Percentiles rank a stretch among this genome's conserved stretches.
Conservation (phyloP, 1,140 invertebrate species). For the Ceratina calcarata region DNA sequence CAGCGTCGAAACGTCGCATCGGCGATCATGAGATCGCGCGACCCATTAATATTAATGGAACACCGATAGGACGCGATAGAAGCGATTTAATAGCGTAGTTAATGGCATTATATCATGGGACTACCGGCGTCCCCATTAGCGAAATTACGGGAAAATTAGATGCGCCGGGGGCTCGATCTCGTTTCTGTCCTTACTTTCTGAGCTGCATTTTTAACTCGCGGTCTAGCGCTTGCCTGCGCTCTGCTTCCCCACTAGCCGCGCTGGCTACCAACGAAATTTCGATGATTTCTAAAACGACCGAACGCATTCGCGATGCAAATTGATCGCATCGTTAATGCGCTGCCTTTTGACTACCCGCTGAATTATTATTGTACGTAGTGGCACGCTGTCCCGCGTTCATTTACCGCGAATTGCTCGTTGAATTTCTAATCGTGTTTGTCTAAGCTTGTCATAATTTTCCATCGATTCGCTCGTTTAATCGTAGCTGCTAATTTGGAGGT, state of each 20-base stretch:
- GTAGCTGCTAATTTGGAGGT: no score
- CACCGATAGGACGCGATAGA: constrained; percentile 57
- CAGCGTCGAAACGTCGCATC: constrained; percentile 22
- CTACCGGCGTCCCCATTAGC: constrained; percentile 52
- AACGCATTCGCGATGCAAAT: constrained; percentile 9
- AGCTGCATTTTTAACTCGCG: no score
- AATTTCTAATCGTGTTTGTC: no score
- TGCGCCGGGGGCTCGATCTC: constrained; percentile 1
- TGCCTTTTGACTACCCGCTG: no score
- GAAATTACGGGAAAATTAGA: constrained; percentile 58
- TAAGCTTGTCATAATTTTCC: no score
- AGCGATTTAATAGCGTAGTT: constrained; percentile 63
- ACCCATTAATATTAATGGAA: constrained; percentile 63
- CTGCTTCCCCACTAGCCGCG: background rate
- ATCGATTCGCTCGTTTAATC: no score
- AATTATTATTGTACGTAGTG: no score
- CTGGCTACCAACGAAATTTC: background rate
- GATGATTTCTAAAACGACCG: background rate
- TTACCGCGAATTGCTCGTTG: no score
- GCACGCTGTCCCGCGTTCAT: no score
- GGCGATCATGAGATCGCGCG: constrained; percentile 31
- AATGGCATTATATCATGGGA: constrained; percentile 56
- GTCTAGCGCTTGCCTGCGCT: background rate
- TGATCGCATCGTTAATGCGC: constrained; percentile 7
- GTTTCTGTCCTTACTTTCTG: no score